A percentile compares a stretch with the other conserved stretches of the same genome.
phyloP scores from a whole-genome alignment of 2,797 vertebrate species.

The Phataginus tetradactyla region DNA sequence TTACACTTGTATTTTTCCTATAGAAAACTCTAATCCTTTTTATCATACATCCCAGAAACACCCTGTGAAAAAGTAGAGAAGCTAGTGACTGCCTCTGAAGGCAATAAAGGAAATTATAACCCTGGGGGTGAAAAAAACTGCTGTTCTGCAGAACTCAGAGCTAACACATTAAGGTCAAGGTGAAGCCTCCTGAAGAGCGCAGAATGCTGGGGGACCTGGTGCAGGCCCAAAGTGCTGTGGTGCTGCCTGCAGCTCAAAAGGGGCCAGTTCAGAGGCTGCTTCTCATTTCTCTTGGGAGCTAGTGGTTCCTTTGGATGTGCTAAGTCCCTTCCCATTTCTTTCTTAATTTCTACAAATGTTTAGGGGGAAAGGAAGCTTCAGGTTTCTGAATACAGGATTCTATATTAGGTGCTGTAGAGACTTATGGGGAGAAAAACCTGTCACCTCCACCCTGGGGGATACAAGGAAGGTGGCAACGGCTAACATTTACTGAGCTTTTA shows the following conservation, averaged over 20 bases:
- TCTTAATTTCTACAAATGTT: not conserved
- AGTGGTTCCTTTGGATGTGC: not conserved
- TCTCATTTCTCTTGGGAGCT: not conserved
- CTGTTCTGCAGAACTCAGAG: not conserved
- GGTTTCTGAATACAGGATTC: not conserved
- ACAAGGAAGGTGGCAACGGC: not conserved
- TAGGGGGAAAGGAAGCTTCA: not conserved
- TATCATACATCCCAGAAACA: not conserved
- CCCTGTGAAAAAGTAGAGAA: not conserved
- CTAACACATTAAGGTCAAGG: not conserved
- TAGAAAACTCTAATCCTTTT: conserved; percentile 50
- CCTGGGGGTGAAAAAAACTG: not conserved
- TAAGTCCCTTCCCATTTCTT: not conserved
- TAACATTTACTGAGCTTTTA: conserved; percentile 14
- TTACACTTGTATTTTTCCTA: conserved; percentile 39
- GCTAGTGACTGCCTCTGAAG: not conserved
- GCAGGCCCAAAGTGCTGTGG: not conserved
- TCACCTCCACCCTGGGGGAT: not conserved
- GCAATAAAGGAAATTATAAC: not conserved
- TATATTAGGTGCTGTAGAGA: not conserved
- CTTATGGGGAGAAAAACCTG: not conserved
- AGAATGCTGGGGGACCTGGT: fast-evolving
- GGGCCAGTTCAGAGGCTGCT: not conserved
- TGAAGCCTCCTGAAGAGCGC: not conserved
- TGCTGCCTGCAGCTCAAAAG: not conserved